A percentile compares a stretch with the other conserved stretches of the same genome.
These are phyloP conservation scores for Philaenus spumarius DNA, from an alignment of 1,140 invertebrate genomes.

Conservation along the genomic window DNA sequence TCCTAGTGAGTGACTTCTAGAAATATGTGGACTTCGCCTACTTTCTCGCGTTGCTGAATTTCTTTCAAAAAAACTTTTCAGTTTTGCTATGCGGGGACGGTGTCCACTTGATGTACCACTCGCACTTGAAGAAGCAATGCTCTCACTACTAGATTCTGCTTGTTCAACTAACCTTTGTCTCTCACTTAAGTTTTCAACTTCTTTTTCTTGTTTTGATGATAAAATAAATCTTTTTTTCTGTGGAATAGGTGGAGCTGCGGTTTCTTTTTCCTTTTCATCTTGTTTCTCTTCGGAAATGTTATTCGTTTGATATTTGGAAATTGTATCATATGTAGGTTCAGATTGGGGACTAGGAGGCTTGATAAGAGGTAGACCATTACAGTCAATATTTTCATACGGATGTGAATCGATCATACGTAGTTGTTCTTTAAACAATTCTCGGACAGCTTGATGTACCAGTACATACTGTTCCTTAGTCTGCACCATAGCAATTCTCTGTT, in stretches of 20 bases:
- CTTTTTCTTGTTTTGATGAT: constrained; percentile 37
- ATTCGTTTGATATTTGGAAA: constrained; percentile 1
- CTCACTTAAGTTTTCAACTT: constrained; percentile 36
- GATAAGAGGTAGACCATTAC: constrained; percentile 39
- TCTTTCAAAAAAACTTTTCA: constrained; percentile 45
- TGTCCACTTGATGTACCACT: constrained; percentile 29
- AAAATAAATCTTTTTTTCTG: constrained; percentile 25
- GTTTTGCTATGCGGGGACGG: constrained; percentile 42
- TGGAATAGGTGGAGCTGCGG: constrained; percentile 29
- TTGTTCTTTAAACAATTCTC: constrained; percentile 48
- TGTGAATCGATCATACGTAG: constrained; percentile 50
- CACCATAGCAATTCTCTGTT: constrained; percentile 73
- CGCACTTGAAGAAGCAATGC: too few species aligned
- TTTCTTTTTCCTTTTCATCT: constrained; percentile 32
- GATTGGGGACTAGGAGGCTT: constrained; percentile 32
- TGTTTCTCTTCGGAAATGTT: constrained; percentile 28
- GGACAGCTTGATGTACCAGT: constrained; percentile 65
- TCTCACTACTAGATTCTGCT: constrained; percentile 10
- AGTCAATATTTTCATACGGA: constrained; percentile 49
- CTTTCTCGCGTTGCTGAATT: constrained; percentile 21
- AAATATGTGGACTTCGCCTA: constrained; percentile 3
- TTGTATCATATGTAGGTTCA: constrained; percentile 17
- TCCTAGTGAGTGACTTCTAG: constrained; percentile 28
- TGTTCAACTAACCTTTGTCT: constrained; percentile 26
- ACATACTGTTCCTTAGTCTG: constrained; percentile 93